Percentiles rank a stretch among this genome's conserved stretches.
phyloP scores from a whole-genome alignment of 2,888 invertebrate genomes.

The Acrocyrtus sp. region DNA sequence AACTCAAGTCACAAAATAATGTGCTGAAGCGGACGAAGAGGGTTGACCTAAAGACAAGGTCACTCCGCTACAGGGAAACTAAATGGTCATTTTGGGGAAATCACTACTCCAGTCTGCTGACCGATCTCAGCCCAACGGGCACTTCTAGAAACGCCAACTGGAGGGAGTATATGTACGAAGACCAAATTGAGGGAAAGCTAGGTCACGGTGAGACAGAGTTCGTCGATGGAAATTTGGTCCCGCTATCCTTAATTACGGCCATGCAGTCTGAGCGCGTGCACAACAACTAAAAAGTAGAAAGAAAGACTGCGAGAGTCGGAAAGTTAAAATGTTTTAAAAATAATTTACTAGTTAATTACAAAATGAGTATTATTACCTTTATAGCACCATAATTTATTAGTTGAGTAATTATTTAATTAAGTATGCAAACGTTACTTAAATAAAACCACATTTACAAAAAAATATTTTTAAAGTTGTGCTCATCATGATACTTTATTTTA shows the following conservation, averaged over 20 bases:
- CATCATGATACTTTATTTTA: no score
- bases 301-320: no score
- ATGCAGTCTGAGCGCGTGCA: conserved; percentile 37
- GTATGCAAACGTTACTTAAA: no score
- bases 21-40: conserved; percentile 10
- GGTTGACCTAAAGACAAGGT: conserved; percentile 7
- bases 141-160: conserved; percentile 10
- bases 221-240: conserved; percentile 46
- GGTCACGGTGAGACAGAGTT: conserved; percentile 11
- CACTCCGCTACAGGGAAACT: conserved; percentile 37
- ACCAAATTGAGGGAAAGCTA: conserved; percentile 35
- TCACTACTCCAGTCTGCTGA: conserved; percentile 22
- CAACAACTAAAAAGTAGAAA: no score
- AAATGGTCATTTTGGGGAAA: conserved; percentile 37
- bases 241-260: conserved; percentile 40
- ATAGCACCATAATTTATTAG: no score
- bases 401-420: no score
- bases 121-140: neutral
- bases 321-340: no score
- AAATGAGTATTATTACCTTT: no score
- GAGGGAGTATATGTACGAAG: conserved; percentile 29
- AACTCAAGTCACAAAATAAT: neutral
- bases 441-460: no score
- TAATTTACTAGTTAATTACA: no score
- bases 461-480: no score